These are phyloP conservation scores for Stenodera caucasica DNA, from an alignment of 2,888 invertebrate species.

Conservation along the genomic window DNA sequence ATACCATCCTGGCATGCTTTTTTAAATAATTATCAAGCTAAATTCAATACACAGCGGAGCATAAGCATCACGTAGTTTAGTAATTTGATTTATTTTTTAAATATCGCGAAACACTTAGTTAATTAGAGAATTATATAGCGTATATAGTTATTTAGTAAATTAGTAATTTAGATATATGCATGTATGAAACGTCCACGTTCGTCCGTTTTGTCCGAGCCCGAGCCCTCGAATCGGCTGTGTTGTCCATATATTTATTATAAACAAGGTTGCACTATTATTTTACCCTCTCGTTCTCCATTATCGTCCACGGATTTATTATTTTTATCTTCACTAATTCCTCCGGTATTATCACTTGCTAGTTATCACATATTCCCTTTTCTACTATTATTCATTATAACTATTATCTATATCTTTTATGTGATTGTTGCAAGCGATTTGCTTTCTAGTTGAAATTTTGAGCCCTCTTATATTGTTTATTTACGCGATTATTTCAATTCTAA, in stretches of 20 bases:
- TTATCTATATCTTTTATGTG: constrained; percentile 32
- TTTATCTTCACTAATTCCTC: constrained; percentile 22
- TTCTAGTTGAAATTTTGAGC: constrained; percentile 15
- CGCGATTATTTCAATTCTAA: constrained; percentile 15
- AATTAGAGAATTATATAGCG: neutral
- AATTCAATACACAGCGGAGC: constrained; percentile 40
- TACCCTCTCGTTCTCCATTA: constrained; percentile 32
- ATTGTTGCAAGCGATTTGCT: constrained; percentile 39
- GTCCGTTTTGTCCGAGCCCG: constrained; percentile 39
- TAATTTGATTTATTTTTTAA: constrained; percentile 20
- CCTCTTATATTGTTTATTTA: constrained; percentile 15
- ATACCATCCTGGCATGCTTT: constrained; percentile 40
- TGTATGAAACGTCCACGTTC: constrained; percentile 42
- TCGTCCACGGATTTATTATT: constrained; percentile 40
- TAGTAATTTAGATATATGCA: constrained; percentile 41
- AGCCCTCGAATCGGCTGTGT: constrained; percentile 55
- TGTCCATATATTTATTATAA: constrained; percentile 43
- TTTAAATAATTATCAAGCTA: constrained; percentile 27
- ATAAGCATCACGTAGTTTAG: constrained; percentile 44
- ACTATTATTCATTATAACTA: constrained; percentile 12
- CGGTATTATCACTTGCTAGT: constrained; percentile 34
- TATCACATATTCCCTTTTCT: constrained; percentile 23
- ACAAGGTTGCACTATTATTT: constrained; percentile 49
- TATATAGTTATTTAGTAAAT: constrained; percentile 14
- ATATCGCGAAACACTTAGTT: constrained; percentile 45